Evolutionary conservation across 2,888 invertebrate species (phyloP), one percentile per base, ranked within the genome.

Genomic region (Dasypolia templi): DNA sequence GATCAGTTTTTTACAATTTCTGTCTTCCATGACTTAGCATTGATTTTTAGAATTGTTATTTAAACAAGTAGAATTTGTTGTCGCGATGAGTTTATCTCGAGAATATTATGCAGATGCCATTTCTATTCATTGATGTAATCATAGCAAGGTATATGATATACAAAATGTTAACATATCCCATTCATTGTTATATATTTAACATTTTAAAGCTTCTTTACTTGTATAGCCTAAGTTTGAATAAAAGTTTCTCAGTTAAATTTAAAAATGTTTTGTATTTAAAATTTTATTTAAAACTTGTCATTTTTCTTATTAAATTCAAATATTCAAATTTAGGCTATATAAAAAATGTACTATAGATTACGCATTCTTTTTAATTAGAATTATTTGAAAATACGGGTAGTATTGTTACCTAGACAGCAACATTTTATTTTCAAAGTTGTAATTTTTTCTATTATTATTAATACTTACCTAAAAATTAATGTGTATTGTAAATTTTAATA

Each of bases 141-240:
- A 85, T 86, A 78, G 79, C 74, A 77, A 86, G 81, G 86, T 88
- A 82, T 87, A 87, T 89, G 86, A 89, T 90, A 88, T 88, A 91
- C 90, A 89, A 91, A 92, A 84, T 77, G 87, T 93, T 92, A 90
- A 94, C 94, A 94, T 94, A 93, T 94, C 94, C 91, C 88, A 91
- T 91, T 83, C 84, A 87, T 87, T 91, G 89, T 92, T 90, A 86
- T 86, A 81, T 88, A 88, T 88, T 88, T 86, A 88, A 88, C 83
- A 79, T 87, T 89, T 86, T 88, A 78, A 81, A 86, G 90, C 89
- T 90, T 90, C 79, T 82, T 80, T 85, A 75, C 62, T 59, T 70
- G 29, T 84, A 80, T 89, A 85, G 85, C 80, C 82, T 84, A 80
- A 79, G n/a, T 87, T 88, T 84, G 81, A 82, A 85, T 81, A 70